Conservation (phyloP, 2,888 invertebrate species). For the Apoda limacodes region DNA sequence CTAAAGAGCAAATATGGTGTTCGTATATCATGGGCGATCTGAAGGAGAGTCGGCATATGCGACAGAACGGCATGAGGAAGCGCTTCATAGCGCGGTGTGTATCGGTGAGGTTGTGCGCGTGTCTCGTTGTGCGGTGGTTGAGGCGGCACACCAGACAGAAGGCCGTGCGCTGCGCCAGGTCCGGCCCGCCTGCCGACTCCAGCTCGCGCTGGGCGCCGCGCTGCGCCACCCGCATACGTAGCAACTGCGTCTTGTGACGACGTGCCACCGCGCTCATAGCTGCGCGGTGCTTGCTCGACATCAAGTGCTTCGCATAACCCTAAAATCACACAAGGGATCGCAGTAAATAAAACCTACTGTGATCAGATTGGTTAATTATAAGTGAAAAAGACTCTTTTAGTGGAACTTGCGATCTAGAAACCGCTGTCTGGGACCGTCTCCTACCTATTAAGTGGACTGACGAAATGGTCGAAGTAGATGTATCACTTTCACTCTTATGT, state of each 20-base stretch:
- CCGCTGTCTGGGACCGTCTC: too few species aligned
- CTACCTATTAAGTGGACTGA: too few species aligned
- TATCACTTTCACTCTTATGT: too few species aligned
- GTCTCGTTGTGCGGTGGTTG: slow-evolving; percentile 80
- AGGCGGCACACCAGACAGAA: slow-evolving; percentile 82
- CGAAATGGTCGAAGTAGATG: too few species aligned
- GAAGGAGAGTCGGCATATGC: slow-evolving; percentile 80
- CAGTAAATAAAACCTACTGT: background rate
- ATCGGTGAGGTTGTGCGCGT: slow-evolving; percentile 82
- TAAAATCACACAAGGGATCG: too few species aligned
- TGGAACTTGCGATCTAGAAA: too few species aligned
- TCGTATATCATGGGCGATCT: slow-evolving; percentile 89
- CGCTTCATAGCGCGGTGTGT: slow-evolving; percentile 87
- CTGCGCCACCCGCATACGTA: slow-evolving; percentile 83
- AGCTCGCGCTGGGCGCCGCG: slow-evolving; percentile 83
- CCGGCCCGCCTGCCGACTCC: slow-evolving; percentile 76
- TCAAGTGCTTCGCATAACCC: slow-evolving; percentile 81
- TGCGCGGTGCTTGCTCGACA: slow-evolving; percentile 76
- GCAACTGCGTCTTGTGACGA: slow-evolving; percentile 78
- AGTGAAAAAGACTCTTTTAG: too few species aligned
- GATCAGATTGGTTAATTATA: background rate
- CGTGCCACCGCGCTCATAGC: slow-evolving; percentile 81
- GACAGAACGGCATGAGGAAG: slow-evolving; percentile 86
- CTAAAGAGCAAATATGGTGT: slow-evolving; percentile 83
- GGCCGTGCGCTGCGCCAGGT: slow-evolving; percentile 71